Percentiles rank a stretch among this genome's conserved stretches.
These are phyloP conservation scores for Microplitis mediator DNA, from an alignment of 1,140 invertebrate genomes.

Conservation along the genomic window DNA sequence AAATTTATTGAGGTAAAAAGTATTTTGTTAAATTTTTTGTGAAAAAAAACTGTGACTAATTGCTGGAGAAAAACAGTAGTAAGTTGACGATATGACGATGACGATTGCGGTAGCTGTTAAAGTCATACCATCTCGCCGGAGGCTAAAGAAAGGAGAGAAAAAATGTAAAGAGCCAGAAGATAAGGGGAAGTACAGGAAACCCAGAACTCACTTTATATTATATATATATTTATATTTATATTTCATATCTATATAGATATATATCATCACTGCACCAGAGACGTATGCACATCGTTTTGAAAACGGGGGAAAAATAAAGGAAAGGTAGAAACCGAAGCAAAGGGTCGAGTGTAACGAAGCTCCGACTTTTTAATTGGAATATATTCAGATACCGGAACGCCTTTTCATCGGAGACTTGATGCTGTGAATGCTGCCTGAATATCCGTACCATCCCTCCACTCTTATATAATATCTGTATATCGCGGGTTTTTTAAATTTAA, in stretches of 20 bases:
- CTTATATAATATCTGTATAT: too few species aligned
- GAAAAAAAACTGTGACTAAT: slow-evolving; percentile 42
- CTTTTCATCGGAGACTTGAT: slow-evolving; percentile 58
- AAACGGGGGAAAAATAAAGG: slow-evolving; percentile 35
- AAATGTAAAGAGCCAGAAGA: slow-evolving; percentile 40
- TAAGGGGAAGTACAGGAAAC: slow-evolving; percentile 21
- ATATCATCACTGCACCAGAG: slow-evolving; percentile 6
- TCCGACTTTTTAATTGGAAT: slow-evolving; percentile 64
- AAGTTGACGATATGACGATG: slow-evolving; percentile 7
- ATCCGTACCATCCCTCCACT: too few species aligned
- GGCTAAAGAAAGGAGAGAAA: slow-evolving; percentile 32
- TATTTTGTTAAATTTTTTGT: background rate
- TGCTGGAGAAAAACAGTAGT: slow-evolving; percentile 45
- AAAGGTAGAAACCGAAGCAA: slow-evolving; percentile 36
- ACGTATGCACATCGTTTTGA: slow-evolving; percentile 26
- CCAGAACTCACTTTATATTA: background rate
- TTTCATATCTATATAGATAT: background rate
- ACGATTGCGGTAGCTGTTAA: background rate
- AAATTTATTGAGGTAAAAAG: background rate
- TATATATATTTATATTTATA: too few species aligned
- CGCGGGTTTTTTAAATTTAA: too few species aligned
- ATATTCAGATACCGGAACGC: slow-evolving; percentile 60
- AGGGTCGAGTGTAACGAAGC: slow-evolving; percentile 60
- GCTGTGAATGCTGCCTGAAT: slow-evolving; percentile 57
- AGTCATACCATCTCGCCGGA: slow-evolving; percentile 1